Percentiles rank a stretch among this genome's conserved stretches.
Conservation (phyloP, 2,797 vertebrate species). For the Okamejei kenojei region DNA sequence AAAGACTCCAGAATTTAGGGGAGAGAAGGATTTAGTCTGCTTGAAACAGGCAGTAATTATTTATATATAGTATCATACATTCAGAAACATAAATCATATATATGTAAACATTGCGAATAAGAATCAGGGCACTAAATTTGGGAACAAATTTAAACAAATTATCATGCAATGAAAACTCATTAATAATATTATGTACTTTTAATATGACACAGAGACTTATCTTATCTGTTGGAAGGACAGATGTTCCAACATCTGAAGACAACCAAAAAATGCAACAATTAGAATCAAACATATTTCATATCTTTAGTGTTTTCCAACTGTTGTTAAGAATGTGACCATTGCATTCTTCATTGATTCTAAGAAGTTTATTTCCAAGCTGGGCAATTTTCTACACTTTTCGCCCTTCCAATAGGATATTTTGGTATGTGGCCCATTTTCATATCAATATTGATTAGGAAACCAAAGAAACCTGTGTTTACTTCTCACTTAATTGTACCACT, state of each 20-base stretch:
- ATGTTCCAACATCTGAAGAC: not conserved
- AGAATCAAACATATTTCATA: not conserved
- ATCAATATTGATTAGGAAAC: not conserved
- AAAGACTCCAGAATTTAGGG: not conserved
- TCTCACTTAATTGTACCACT: not conserved
- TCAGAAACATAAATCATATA: not conserved
- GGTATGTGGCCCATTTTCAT: not conserved
- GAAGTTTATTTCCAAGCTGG: not conserved
- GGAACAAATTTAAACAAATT: not conserved
- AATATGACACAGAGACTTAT: not conserved
- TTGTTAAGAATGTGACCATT: not conserved
- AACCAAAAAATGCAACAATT: not conserved
- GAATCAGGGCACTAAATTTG: not conserved
- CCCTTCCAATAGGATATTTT: not conserved
- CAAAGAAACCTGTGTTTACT: not conserved
- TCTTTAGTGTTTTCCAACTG: not conserved
- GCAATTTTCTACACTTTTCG: not conserved
- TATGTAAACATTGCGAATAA: not conserved
- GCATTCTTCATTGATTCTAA: not conserved
- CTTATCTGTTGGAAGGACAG: not conserved
- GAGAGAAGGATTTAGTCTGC: not conserved
- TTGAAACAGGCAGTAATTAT: not conserved
- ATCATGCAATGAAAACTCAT: conserved; percentile 7
- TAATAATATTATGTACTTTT: not conserved
- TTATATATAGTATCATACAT: not conserved